Evolutionary conservation across 2,888 invertebrate genomes (phyloP).

Genomic region (Conomelus anceps): DNA sequence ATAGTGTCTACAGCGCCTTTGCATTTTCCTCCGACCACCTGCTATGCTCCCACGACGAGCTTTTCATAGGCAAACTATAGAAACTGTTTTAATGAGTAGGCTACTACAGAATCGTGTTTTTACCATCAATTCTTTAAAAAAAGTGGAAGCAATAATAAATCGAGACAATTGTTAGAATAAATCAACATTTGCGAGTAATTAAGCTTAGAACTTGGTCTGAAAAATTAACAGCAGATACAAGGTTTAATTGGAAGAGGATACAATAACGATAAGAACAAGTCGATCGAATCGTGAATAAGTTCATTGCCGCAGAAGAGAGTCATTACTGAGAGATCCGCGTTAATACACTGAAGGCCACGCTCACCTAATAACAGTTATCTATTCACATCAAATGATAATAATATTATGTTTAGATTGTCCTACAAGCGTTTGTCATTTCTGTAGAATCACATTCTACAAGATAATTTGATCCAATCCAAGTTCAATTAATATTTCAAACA

Average conservation of each 20-base stretch:
- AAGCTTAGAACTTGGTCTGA: background rate
- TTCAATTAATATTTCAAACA: background rate
- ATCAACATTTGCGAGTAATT: background rate
- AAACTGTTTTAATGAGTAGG: no score
- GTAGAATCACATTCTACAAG: background rate
- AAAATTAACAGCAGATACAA: background rate
- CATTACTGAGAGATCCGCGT: background rate
- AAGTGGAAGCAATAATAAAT: no score
- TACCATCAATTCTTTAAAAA: no score
- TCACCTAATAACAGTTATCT: background rate
- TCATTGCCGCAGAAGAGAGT: background rate
- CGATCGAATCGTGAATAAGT: background rate
- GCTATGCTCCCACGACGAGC: no score
- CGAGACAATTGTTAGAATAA: no score
- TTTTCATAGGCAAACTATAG: no score
- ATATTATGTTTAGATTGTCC: background rate
- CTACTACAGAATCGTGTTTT: no score
- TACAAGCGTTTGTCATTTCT: background rate
- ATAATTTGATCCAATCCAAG: background rate
- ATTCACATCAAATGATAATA: background rate
- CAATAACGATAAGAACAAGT: background rate
- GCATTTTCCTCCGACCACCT: no score
- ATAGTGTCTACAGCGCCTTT: no score
- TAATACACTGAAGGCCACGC: background rate
- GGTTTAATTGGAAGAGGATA: background rate